These are phyloP conservation scores for Nemopilema nomurai DNA, from an alignment of 30 jellyfish, hydroid and myxozoan species.

Conservation along the genomic window DNA sequence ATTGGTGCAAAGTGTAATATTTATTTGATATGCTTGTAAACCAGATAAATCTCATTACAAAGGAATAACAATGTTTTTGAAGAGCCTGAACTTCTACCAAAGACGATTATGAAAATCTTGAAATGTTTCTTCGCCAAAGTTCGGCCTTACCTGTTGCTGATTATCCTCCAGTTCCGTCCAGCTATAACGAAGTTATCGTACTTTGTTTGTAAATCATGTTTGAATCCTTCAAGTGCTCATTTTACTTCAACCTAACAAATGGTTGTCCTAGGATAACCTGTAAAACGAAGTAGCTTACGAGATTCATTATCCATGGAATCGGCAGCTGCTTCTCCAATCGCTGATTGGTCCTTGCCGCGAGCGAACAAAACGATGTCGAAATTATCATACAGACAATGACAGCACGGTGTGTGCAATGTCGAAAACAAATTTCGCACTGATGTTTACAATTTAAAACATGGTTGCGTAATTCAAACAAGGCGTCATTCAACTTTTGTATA, in stretches of 20 bases:
- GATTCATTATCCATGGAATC: neutral
- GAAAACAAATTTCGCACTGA: neutral
- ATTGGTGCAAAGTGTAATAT: no score
- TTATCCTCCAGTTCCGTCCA: neutral
- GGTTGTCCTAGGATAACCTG: neutral
- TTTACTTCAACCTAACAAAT: neutral
- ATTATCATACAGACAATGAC: neutral
- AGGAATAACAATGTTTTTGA: neutral
- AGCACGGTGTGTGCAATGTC: neutral
- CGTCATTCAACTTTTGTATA: neutral
- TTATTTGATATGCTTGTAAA: neutral
- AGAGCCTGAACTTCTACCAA: neutral
- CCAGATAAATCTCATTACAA: neutral
- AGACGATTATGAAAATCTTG: neutral
- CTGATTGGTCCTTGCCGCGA: neutral
- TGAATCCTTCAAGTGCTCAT: neutral
- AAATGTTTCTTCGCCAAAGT: no score
- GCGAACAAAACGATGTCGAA: neutral
- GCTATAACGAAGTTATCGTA: neutral
- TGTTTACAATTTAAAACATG: neutral
- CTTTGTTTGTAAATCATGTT: neutral
- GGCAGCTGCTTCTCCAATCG: neutral
- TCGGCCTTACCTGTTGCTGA: neutral
- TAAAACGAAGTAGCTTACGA: neutral
- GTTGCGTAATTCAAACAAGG: neutral